A percentile compares a stretch with the other conserved stretches of the same genome.
phyloP scores from a whole-genome alignment of 1,140 invertebrate genomes.

The Drosophila sucinea region DNA sequence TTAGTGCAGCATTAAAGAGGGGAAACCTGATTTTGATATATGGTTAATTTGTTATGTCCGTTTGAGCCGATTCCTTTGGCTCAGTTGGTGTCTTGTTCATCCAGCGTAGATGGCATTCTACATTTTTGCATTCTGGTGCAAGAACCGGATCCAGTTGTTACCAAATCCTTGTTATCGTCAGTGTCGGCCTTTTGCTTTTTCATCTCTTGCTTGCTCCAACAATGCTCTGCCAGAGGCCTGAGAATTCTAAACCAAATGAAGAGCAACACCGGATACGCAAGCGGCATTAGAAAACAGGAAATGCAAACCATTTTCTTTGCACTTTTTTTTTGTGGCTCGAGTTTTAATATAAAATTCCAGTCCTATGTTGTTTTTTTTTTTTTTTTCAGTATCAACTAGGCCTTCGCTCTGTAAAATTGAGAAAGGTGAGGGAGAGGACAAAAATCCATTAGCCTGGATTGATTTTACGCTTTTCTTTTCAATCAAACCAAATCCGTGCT shows the following conservation, averaged over 20 bases:
- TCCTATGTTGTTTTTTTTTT: background rate
- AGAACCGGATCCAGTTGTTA: background rate
- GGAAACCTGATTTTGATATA: background rate
- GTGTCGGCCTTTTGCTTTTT: background rate
- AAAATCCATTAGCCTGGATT: conserved; percentile 66
- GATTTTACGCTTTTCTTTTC: conserved; percentile 59
- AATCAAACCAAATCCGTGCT: conserved; percentile 67
- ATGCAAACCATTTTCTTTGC: background rate
- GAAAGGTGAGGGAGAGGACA: background rate
- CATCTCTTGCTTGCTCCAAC: background rate
- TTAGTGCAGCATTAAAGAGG: background rate
- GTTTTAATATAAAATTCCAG: background rate
- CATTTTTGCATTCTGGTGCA: background rate
- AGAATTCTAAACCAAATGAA: background rate
- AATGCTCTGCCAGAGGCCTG: background rate
- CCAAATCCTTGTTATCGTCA: background rate
- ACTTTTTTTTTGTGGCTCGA: background rate
- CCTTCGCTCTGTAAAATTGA: background rate
- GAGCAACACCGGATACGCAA: background rate
- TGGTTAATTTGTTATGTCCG: background rate
- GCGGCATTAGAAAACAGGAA: background rate
- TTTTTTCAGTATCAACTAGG: background rate
- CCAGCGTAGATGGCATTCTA: background rate
- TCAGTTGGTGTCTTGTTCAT: background rate
- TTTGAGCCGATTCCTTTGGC: background rate